Percentiles rank a stretch among this genome's conserved stretches.
Evolutionary conservation across 92 coral and sea anemone species (phyloP).

Genomic region (Palythoa grandiflora): DNA sequence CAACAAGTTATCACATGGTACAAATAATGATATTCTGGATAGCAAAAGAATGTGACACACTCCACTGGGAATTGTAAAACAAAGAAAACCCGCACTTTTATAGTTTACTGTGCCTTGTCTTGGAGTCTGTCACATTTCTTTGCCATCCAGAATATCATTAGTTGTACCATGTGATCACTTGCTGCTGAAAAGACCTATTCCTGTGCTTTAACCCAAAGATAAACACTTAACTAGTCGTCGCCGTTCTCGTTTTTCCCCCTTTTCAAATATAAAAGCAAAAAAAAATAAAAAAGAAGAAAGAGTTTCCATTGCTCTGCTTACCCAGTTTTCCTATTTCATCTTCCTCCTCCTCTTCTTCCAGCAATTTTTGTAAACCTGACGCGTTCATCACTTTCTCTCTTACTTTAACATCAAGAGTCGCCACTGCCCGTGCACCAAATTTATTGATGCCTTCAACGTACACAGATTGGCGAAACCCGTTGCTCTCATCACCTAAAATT

Average conservation of each 20-base stretch:
- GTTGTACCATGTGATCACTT: no score
- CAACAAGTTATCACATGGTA: no score
- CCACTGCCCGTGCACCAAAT: neutral
- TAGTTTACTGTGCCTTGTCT: no score
- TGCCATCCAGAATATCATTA: no score
- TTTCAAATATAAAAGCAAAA: neutral
- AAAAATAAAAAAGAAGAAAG: neutral
- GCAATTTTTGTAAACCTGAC: neutral
- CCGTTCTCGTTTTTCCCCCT: neutral
- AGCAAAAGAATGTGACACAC: no score
- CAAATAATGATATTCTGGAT: no score
- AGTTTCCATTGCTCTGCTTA: neutral
- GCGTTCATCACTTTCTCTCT: neutral
- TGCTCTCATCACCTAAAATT: neutral
- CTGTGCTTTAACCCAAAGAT: no score
- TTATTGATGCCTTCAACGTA: neutral
- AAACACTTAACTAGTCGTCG: no score
- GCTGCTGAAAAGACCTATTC: no score
- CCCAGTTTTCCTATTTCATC: neutral
- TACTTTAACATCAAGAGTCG: neutral
- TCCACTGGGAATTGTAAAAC: no score
- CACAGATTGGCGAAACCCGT: constrained; percentile 2
- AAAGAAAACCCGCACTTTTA: no score
- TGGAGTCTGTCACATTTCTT: no score
- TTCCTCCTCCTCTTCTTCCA: constrained; percentile 20